Evolutionary conservation across 2,113 vertebrate species (phyloP), one percentile per base, ranked within the genome.

Genomic region (Zosterops japonicus): DNA sequence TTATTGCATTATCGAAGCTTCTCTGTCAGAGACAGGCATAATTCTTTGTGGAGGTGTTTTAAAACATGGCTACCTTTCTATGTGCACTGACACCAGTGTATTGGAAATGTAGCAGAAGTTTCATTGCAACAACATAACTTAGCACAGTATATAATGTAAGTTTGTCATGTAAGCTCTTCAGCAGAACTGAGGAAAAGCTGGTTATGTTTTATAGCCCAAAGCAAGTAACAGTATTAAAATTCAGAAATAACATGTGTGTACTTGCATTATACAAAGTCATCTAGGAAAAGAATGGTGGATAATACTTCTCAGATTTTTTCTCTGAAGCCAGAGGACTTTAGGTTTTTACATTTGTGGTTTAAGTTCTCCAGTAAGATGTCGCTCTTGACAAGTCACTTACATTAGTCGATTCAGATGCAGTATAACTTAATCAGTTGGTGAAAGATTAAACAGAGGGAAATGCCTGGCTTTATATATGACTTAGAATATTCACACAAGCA

Each of bases 201-300:
- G 8, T 94, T 55, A 33, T 68, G 28, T 69, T 94, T 94, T 95
- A 83, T 91, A 95, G 96, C 93, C 93, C 94, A 86, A 86, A 95
- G 35, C 36, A 72, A 83, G 36, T 84, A 89, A 55, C 6, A 7
- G 5, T 55, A 63, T 71, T 79, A 68, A 85, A 88, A 80, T 67
- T 74, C 41, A 95, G 36, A 65, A 95, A 69, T 53, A 71, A 91
- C 21, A 15, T 76, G 7, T 72, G 12, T 79, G 61, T 9, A 42
- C 82, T 70, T 71, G 57, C 33, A 11, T 35, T 9, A 65, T 65
- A 35, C n/a, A 33, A 84, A 64, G 27, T 74, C 69, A 91, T 23
- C 52, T n/a, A 67, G 46, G 36, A 13, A 44, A 42, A 83, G 81
- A 71, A 21, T 18, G 17, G 10, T 85, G 27, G 23, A 25, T 68